These are phyloP conservation scores for Junco hyemalis DNA, from an alignment of 2,113 vertebrate genomes.

Conservation along the genomic window DNA sequence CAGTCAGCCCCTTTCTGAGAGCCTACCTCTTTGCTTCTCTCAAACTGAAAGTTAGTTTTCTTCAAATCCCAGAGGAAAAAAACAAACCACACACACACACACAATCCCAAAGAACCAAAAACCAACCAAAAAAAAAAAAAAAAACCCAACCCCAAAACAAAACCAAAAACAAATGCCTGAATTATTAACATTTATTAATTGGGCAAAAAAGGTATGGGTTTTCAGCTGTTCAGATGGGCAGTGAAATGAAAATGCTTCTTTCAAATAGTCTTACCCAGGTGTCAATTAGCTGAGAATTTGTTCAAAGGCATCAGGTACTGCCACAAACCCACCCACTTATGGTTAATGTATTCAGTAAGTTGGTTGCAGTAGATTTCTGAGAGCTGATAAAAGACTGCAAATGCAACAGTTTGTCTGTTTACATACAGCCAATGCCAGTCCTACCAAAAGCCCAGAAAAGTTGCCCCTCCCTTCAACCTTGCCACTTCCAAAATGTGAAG, in stretches of 20 bases:
- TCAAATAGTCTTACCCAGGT: neutral
- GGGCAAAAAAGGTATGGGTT: neutral
- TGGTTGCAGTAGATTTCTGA: neutral
- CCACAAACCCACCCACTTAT: neutral
- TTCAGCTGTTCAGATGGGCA: neutral
- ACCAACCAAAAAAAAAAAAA: fast-evolving
- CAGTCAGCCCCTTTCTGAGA: neutral
- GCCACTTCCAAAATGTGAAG: neutral
- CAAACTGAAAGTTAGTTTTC: neutral
- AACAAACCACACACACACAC: neutral
- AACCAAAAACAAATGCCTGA: neutral
- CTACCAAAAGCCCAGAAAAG: neutral
- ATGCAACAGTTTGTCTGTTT: neutral
- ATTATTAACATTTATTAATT: neutral
- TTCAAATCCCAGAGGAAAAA: neutral
- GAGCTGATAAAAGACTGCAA: neutral
- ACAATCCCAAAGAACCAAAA: neutral
- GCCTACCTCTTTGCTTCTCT: neutral
- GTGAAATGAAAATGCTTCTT: neutral
- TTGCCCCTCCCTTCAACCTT: neutral
- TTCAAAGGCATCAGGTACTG: neutral
- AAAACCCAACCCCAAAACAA: neutral
- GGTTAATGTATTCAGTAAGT: neutral
- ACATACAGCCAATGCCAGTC: neutral
- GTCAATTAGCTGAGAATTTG: neutral